Evolutionary conservation across 2,113 vertebrate species (phyloP).

Genomic region (Herpetotheres cachinnans): DNA sequence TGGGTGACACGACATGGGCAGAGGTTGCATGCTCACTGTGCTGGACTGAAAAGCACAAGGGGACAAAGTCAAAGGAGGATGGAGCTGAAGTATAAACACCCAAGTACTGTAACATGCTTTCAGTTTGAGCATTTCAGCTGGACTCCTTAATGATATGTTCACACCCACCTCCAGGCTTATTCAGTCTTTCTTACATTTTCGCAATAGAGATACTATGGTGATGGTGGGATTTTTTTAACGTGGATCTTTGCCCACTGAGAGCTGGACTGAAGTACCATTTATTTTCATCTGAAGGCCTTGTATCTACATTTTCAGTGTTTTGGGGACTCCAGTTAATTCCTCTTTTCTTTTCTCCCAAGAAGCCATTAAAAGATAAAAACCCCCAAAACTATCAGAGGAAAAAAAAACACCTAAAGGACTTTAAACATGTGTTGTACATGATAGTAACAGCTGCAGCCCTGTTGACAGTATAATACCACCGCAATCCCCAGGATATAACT

Average conservation of each 20-base stretch:
- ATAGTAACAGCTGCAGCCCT: slow-evolving; percentile 42
- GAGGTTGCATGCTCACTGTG: accelerated
- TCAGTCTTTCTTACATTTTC: not conserved
- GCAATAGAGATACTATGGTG: not conserved
- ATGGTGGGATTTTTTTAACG: not conserved
- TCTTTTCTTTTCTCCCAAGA: not conserved
- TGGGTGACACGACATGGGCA: accelerated
- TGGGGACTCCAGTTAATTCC: not conserved
- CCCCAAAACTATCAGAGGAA: not conserved
- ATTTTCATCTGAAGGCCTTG: not conserved
- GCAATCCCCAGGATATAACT: slow-evolving; percentile 40
- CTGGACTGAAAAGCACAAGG: not conserved
- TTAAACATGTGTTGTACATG: not conserved
- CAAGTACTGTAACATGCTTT: not conserved
- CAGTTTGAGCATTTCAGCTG: not conserved
- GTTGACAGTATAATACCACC: slow-evolving; percentile 49
- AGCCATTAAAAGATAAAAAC: not conserved
- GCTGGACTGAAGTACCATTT: not conserved
- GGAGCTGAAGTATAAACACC: not conserved
- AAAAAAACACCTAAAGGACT: not conserved
- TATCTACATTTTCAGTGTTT: not conserved
- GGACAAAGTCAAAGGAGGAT: not conserved
- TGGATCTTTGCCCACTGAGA: not conserved
- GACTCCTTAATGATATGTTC: not conserved
- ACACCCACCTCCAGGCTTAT: not conserved